These are phyloP conservation scores for Netelia inedita DNA, from an alignment of 2,888 invertebrate genomes.

Conservation along the genomic window DNA sequence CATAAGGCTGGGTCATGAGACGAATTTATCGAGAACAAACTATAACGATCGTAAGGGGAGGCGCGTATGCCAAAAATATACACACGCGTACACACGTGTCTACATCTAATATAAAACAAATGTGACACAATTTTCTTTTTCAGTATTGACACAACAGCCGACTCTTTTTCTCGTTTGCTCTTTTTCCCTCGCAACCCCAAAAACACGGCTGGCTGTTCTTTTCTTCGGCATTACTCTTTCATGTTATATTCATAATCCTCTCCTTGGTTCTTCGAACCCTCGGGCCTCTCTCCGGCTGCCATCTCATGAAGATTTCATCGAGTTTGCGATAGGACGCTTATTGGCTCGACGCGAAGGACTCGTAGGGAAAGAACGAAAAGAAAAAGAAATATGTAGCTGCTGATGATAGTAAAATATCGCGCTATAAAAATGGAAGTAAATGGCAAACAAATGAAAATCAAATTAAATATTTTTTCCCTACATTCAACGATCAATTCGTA, in stretches of 20 bases:
- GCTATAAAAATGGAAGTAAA: slow-evolving; percentile 20
- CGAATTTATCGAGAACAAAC: not conserved
- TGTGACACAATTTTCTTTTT: slow-evolving; percentile 28
- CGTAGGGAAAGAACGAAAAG: slow-evolving; percentile 38
- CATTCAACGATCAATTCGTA: not conserved
- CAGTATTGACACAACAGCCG: not conserved
- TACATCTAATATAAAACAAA: slow-evolving; percentile 6
- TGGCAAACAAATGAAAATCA: not conserved
- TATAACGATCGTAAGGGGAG: not conserved
- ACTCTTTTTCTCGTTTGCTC: not conserved
- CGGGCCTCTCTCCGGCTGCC: slow-evolving; percentile 13
- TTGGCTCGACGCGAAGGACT: slow-evolving; percentile 43
- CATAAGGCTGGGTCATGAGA: not conserved
- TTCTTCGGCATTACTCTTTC: slow-evolving; percentile 33
- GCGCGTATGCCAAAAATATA: not conserved
- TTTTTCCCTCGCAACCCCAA: slow-evolving; percentile 1
- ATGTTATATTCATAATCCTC: slow-evolving; percentile 62
- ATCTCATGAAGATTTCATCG: slow-evolving; percentile 66
- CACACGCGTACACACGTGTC: not conserved
- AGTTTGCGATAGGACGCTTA: slow-evolving; percentile 46
- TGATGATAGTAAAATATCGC: not conserved
- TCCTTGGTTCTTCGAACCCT: slow-evolving; percentile 37
- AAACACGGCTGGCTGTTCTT: slow-evolving; percentile 48
- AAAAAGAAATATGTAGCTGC: not conserved
- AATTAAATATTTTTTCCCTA: not conserved